Evolutionary conservation across 2,797 vertebrate genomes (phyloP).

Genomic region (Pelodytes ibericus): DNA sequence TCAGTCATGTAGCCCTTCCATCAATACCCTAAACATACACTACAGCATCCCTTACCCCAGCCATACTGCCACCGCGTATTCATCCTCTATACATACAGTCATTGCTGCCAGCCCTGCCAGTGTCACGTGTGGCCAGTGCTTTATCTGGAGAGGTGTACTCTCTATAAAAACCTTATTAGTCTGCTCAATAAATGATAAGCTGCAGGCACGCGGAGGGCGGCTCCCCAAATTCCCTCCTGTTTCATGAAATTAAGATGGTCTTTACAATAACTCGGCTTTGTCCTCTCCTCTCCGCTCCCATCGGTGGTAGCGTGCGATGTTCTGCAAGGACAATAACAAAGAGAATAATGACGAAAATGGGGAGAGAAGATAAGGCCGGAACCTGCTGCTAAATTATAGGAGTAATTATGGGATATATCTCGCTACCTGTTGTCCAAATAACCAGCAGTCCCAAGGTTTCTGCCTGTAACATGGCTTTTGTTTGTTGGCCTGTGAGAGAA

Average conservation of each 20-base stretch:
- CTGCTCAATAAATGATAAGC: neutral
- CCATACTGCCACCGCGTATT: too few species aligned
- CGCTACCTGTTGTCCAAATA: conserved; percentile 6
- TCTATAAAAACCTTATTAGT: neutral
- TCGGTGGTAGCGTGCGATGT: neutral
- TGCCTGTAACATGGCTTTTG: conserved; percentile 1
- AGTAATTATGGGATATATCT: conserved; percentile 10
- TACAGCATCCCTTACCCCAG: too few species aligned
- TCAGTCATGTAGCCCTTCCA: too few species aligned
- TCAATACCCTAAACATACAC: too few species aligned
- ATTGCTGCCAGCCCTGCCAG: too few species aligned
- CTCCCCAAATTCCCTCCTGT: neutral
- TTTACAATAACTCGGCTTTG: neutral
- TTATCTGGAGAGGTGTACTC: neutral
- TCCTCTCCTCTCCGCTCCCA: neutral
- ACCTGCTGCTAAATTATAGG: neutral
- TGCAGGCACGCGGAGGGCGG: neutral
- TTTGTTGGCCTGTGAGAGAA: conserved; percentile 19
- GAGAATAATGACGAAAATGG: neutral
- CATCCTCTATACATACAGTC: too few species aligned
- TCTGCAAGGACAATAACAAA: neutral
- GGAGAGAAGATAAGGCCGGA: neutral
- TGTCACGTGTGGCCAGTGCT: too few species aligned
- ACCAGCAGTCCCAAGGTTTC: neutral
- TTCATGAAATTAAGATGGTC: neutral